Evolutionary conservation across 1,140 invertebrate species (phyloP).

Genomic region (Calliopsis andreniformis): DNA sequence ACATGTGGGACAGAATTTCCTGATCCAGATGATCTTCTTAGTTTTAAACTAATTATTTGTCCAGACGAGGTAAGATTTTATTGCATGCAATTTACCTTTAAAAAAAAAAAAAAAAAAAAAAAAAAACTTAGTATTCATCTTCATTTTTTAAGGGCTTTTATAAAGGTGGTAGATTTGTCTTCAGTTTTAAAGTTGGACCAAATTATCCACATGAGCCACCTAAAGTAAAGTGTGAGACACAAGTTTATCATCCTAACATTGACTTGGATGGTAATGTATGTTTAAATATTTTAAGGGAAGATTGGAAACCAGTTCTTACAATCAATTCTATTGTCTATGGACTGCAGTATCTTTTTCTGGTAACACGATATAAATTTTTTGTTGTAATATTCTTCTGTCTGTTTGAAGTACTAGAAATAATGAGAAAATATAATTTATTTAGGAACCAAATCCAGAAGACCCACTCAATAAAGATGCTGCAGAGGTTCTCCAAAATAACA

Average conservation of each 20-base stretch:
- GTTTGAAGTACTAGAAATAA: not conserved
- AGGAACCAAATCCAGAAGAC: conserved; percentile 99
- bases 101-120: not conserved
- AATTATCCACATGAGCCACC: conserved; percentile 98
- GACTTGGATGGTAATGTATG: conserved; percentile 97
- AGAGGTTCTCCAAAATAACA: conserved; percentile 96
- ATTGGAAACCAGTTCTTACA: conserved; percentile 99
- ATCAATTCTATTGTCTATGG: conserved; percentile 99
- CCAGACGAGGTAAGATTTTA: conserved; percentile 92
- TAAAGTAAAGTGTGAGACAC: conserved; percentile 97
- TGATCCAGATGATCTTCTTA: conserved; percentile 97
- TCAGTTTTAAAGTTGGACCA: conserved; percentile 98
- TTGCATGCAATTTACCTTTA: not conserved
- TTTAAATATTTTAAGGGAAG: conserved; percentile 96
- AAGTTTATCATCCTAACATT: conserved; percentile 97
- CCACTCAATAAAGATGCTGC: conserved; percentile 99
- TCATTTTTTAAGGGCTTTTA: conserved; percentile 91
- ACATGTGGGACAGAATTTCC: conserved; percentile 98
- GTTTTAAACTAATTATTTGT: conserved; percentile 97
- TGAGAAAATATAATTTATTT: conserved; percentile 19
- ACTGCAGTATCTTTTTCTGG: conserved; percentile 97
- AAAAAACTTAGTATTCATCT: not conserved
- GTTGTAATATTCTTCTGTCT: not conserved
- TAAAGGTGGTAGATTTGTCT: conserved; percentile 95
- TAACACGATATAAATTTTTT: conserved; percentile 69